Evolutionary conservation across 2,797 vertebrate genomes (phyloP), one percentile per base, ranked within the genome.

Genomic region (Myotis pilosus): DNA sequence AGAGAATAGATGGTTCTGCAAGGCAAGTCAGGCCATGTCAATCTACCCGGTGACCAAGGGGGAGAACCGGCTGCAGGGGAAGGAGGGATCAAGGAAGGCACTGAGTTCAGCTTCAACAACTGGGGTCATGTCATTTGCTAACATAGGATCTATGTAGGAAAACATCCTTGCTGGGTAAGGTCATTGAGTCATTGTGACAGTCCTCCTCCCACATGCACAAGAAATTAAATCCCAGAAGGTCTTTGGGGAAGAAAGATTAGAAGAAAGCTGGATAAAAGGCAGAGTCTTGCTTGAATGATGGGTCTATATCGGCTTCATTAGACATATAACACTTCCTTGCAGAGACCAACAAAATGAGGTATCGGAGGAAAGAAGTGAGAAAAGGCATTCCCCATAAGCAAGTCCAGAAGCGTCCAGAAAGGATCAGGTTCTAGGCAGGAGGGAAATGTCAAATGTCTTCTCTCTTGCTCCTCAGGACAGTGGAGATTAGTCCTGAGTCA

Each of bases 11-110:
- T 0, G 16, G 30, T 13, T 25, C 60, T 6, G 16, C 57, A 12
- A 16, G 23, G 28, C 36, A 6, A 0, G 3, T 16, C 4, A 19
- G 62, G 41, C 1, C 8, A 0, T 0, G 8, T 23, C 6, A 15
- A 49, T 36, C 55, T 6, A 19, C 0, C 20, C 23, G 17, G 23
- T 1, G 3, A 19, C 10, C 36, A 11, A 1, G 13, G 16, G 8
- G 2, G 19, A 55, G 5, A 20, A 8, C 6, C 0, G 15, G 66
- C 3, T 3, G 5, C 9, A 2, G 0, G 4, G 16, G 38, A 72
- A 17, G n/a, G 11, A 41, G 8, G 12, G 8, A 41, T 15, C 8
- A 3, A 51, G 38, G 25, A 74, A 4, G 22, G 36, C 15, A 13
- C 44, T 0, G 1, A 28, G 3, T 30, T 20, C 2, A 60, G 22